These are phyloP conservation scores for Rachycentron canadum DNA, from an alignment of 2,797 vertebrate species.

Conservation along the genomic window DNA sequence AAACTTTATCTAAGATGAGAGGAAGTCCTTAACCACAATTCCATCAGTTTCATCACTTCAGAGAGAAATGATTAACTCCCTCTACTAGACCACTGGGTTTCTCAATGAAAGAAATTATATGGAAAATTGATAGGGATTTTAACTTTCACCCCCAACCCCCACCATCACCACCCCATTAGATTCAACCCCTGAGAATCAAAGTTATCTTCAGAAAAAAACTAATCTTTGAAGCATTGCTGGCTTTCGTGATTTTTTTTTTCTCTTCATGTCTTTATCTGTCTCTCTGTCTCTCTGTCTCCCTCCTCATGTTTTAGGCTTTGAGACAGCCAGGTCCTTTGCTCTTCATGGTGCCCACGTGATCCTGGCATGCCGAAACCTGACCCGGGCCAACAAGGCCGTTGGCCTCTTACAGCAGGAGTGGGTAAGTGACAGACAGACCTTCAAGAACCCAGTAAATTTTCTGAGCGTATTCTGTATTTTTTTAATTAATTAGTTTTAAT, in stretches of 20 bases:
- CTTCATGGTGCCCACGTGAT: constrained; percentile 95
- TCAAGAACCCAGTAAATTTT: not conserved
- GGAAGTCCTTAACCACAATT: constrained; percentile 77
- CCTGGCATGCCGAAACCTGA: constrained; percentile 92
- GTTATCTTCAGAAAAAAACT: constrained; percentile 75
- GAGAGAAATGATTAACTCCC: constrained; percentile 83
- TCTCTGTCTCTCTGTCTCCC: constrained; percentile 22
- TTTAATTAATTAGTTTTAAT: no score
- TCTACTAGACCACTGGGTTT: constrained; percentile 79
- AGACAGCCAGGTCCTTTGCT: constrained; percentile 95
- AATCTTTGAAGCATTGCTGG: constrained; percentile 75
- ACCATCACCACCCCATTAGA: constrained; percentile 54
- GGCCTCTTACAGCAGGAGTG: constrained; percentile 91
- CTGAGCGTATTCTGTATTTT: not conserved
- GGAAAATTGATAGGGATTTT: constrained; percentile 83
- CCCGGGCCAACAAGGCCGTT: constrained; percentile 88
- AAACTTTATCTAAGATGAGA: constrained; percentile 76
- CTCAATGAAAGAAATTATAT: constrained; percentile 81
- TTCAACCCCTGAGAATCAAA: constrained; percentile 72
- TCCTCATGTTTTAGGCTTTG: constrained; percentile 89
- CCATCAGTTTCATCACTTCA: constrained; percentile 86
- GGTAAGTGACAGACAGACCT: constrained; percentile 85
- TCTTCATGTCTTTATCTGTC: constrained; percentile 34
- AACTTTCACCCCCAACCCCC: constrained; percentile 61
- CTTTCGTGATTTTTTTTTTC: constrained; percentile 33